phyloP scores from a whole-genome alignment of 2,113 vertebrate species.

The Colossoma macropomum region DNA sequence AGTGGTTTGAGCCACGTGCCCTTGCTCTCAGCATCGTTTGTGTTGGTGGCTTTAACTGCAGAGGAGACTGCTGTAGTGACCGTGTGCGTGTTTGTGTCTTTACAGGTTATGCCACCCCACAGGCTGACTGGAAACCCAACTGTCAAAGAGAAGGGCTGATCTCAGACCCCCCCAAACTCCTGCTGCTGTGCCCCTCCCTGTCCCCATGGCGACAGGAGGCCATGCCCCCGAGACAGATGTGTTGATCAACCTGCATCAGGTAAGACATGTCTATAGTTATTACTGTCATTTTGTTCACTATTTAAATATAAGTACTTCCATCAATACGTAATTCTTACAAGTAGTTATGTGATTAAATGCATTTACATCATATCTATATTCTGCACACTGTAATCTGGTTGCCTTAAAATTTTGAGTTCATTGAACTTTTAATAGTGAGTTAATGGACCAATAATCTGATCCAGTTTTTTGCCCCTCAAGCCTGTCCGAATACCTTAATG shows the following conservation, averaged over 20 bases:
- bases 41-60: not conserved
- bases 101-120: slow-evolving; percentile 89
- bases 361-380: no score
- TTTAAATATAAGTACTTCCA: no score
- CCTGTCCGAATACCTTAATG: no score
- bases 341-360: no score
- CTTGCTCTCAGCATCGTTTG: not conserved
- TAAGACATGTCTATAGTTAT: slow-evolving; percentile 58
- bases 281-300: not conserved
- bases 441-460: no score
- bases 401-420: no score
- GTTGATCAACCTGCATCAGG: slow-evolving; percentile 84
- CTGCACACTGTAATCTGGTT: no score
- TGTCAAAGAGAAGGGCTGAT: slow-evolving; percentile 93
- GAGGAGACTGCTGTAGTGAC: not conserved
- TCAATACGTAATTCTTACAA: no score
- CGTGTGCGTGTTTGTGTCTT: slow-evolving; percentile 36
- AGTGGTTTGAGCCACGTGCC: not conserved
- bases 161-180: slow-evolving; percentile 63
- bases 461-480: no score
- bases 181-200: slow-evolving; percentile 68
- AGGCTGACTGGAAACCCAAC: slow-evolving; percentile 84
- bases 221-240: slow-evolving; percentile 81
- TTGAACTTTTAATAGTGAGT: no score
- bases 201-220: slow-evolving; percentile 89